These are phyloP conservation scores for Tonatia bakeri DNA, from an alignment of 2,113 vertebrate species.

Conservation along the genomic window DNA sequence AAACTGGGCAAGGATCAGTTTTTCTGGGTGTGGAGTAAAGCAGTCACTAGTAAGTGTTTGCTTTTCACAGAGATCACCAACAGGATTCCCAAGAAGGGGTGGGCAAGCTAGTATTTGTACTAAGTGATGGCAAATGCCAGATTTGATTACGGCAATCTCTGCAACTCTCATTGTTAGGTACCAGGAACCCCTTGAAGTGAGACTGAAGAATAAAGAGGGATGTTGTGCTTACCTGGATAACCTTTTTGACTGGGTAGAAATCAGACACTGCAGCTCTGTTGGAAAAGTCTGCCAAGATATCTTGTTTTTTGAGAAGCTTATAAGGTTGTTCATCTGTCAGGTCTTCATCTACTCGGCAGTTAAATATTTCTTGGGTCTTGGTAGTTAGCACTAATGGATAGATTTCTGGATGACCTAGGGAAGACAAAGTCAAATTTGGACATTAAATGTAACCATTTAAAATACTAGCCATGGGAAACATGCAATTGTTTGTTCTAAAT, in stretches of 20 bases:
- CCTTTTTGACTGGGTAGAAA: constrained; percentile 89
- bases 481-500: not conserved
- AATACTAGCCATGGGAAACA: not conserved
- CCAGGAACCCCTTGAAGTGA: not conserved
- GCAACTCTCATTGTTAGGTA: not conserved
- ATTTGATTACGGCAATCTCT: not conserved
- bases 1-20: not conserved
- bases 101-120: not conserved
- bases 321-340: constrained; percentile 86
- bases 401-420: constrained; percentile 87
- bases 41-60: not conserved
- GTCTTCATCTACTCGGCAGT: constrained; percentile 85
- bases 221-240: constrained; percentile 82
- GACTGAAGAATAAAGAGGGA: not conserved
- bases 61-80: not conserved
- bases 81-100: not conserved
- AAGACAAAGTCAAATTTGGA: constrained; percentile 30
- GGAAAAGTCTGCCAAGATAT: constrained; percentile 88
- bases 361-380: constrained; percentile 92
- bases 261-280: constrained; percentile 90
- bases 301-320: constrained; percentile 90
- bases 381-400: constrained; percentile 90
- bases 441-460: constrained; percentile 5
- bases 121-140: not conserved
- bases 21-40: not conserved